phyloP scores from a whole-genome alignment of 2,888 invertebrate genomes.

The Biston betularia region DNA sequence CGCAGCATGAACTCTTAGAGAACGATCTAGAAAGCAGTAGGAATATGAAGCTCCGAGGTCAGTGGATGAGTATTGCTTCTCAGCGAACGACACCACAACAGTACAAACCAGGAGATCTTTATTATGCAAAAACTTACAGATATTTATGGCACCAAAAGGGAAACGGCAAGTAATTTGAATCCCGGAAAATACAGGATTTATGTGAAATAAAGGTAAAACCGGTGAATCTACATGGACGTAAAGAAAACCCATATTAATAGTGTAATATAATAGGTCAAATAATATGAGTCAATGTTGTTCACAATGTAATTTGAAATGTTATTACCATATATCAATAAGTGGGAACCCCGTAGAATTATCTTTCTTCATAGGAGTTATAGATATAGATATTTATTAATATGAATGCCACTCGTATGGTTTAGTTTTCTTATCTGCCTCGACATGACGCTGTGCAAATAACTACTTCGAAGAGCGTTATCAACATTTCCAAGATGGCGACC shows the following conservation, averaged over 20 bases:
- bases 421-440: slow-evolving; percentile 56
- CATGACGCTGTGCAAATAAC: slow-evolving; percentile 70
- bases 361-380: slow-evolving; percentile 8
- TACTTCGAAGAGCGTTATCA: slow-evolving; percentile 70
- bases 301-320: not conserved
- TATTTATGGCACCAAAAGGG: no score
- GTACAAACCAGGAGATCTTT: no score
- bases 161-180: not conserved
- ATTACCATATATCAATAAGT: not conserved
- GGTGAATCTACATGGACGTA: not conserved
- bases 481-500: slow-evolving; percentile 69
- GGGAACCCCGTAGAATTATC: slow-evolving; percentile 10
- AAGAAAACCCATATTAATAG: slow-evolving; percentile 7
- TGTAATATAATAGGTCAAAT: slow-evolving; percentile 6
- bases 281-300: not conserved
- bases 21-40: no score
- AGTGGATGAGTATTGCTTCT: no score
- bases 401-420: slow-evolving; percentile 63
- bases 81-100: no score
- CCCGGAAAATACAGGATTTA: not conserved
- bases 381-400: slow-evolving; percentile 36
- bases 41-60: no score
- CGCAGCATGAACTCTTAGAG: no score
- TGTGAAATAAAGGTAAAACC: not conserved
- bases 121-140: no score